These are phyloP conservation scores for Ostrea denselamellosa DNA, from an alignment of 1,140 invertebrate genomes.

Conservation along the genomic window DNA sequence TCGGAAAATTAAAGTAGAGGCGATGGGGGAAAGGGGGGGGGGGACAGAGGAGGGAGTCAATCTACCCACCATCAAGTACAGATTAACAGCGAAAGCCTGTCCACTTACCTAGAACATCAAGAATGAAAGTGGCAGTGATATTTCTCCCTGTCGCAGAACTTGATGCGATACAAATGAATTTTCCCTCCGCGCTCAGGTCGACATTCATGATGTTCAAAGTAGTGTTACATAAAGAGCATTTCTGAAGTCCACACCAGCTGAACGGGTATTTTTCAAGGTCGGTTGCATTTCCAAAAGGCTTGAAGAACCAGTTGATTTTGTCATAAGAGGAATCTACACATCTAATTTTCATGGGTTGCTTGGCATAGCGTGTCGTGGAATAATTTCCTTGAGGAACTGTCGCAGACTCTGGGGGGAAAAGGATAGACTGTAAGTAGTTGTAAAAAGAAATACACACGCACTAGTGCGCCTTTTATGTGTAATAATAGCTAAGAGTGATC, in stretches of 20 bases:
- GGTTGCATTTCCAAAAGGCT: neutral
- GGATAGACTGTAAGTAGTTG: too few species aligned
- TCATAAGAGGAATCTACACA: neutral
- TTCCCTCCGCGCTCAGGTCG: neutral
- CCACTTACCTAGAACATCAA: neutral
- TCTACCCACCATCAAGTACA: too few species aligned
- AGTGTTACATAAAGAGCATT: neutral
- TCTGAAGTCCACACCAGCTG: neutral
- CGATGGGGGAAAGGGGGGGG: too few species aligned
- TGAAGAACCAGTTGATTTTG: neutral
- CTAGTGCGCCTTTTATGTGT: too few species aligned
- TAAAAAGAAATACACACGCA: too few species aligned
- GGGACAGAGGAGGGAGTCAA: too few species aligned
- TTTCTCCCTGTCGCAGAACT: neutral
- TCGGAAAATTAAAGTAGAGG: too few species aligned
- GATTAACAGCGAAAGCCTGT: too few species aligned
- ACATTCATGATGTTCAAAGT: neutral
- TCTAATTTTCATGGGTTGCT: neutral
- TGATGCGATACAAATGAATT: neutral
- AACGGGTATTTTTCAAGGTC: neutral
- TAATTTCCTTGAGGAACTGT: neutral
- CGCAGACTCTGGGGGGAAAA: too few species aligned
- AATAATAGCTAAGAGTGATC: too few species aligned
- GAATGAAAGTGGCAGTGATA: neutral
- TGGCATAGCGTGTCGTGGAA: neutral